Conservation (phyloP, 2,888 invertebrate genomes). For the Hecatera dysodea region DNA sequence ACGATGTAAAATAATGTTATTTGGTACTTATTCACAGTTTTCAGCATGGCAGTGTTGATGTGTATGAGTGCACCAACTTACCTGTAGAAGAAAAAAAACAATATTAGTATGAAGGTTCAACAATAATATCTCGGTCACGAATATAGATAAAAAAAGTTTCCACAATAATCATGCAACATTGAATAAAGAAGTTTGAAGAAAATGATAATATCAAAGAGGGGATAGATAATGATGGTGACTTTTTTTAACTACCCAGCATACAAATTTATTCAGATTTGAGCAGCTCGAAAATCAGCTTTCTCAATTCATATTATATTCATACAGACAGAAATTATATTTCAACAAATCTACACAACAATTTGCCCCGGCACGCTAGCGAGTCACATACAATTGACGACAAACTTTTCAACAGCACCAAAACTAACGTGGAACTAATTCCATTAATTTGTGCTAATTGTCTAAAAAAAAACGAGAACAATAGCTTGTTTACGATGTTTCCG, state of each 20-base stretch:
- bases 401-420: conserved; percentile 19
- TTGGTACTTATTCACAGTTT: conserved; percentile 23
- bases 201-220: not conserved
- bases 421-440: conserved; percentile 58
- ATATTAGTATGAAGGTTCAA: not conserved
- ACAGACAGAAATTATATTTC: too few relatives aligned
- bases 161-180: conserved; percentile 32
- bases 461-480: conserved; percentile 69
- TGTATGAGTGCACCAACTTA: conserved; percentile 54
- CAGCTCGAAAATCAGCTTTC: too few relatives aligned
- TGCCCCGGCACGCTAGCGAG: conserved; percentile 1
- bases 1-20: not conserved
- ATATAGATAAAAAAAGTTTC: not conserved
- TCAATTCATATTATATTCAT: too few relatives aligned
- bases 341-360: not conserved
- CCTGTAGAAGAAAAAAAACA: conserved; percentile 57
- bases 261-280: too few relatives aligned
- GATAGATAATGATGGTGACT: not conserved
- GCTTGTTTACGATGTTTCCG: conserved; percentile 64
- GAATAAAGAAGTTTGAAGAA: not conserved
- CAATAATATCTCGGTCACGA: too few relatives aligned
- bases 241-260: not conserved
- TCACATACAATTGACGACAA: conserved; percentile 12
- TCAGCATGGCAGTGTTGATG: conserved; percentile 1
- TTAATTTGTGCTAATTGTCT: conserved; percentile 68